Percentiles rank a stretch among this genome's conserved stretches.
Evolutionary conservation across 2,797 vertebrate species (phyloP).

Genomic region (Oryzias dopingdopingensis): DNA sequence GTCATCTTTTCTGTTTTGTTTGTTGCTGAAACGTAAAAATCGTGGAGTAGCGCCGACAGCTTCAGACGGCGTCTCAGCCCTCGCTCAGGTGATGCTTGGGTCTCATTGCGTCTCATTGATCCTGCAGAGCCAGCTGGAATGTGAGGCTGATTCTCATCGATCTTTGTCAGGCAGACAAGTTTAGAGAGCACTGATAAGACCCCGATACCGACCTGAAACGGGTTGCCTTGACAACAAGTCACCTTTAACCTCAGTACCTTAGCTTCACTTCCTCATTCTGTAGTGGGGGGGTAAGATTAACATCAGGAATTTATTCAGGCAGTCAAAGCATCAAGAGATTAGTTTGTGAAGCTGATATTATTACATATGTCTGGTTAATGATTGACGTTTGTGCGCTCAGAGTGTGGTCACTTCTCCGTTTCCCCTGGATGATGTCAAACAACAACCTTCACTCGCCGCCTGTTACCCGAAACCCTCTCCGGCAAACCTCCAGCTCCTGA

Average conservation of each 20-base stretch:
- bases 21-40: no score
- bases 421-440: not conserved
- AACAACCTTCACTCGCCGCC: not conserved
- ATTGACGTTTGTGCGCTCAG: not conserved
- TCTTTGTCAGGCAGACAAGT: constrained; percentile 35
- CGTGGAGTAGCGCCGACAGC: not conserved
- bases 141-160: constrained; percentile 39
- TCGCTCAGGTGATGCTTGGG: no score
- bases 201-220: constrained; percentile 55
- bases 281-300: not conserved
- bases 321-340: not conserved
- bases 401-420: not conserved
- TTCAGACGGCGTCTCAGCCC: not conserved
- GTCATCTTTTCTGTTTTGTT: no score
- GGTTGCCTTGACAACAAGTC: constrained; percentile 45
- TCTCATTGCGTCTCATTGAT: not conserved
- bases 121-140: constrained; percentile 41
- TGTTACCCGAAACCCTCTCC: constrained; percentile 50
- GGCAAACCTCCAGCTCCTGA: constrained; percentile 31
- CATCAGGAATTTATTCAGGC: constrained; percentile 13
- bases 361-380: not conserved
- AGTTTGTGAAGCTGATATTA: constrained; percentile 2
- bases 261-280: constrained; percentile 54
- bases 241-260: constrained; percentile 63
- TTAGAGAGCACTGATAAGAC: constrained; percentile 61